Conservation (phyloP, 1,140 invertebrate genomes). For the Ips nitidus region DNA sequence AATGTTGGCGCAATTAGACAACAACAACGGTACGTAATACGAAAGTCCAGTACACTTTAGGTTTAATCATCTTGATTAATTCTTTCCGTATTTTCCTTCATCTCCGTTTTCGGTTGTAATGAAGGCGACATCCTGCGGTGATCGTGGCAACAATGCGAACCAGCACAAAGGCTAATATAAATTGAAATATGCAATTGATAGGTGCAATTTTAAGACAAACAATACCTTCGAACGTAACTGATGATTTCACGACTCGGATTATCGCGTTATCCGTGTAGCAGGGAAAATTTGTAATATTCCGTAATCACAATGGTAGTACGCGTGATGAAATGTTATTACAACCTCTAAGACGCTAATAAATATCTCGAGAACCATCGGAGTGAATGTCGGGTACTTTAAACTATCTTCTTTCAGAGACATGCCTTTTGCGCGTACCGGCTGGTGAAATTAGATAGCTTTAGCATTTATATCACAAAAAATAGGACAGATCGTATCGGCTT, state of each 20-base stretch:
- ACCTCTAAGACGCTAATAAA: not conserved
- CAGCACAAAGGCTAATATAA: not conserved
- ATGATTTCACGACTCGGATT: constrained; percentile 7
- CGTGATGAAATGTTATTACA: not conserved
- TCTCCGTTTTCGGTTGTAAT: too few species aligned
- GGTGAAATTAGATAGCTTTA: too few species aligned
- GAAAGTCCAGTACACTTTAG: constrained; percentile 14
- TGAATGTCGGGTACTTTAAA: too few species aligned
- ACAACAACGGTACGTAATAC: constrained; percentile 18
- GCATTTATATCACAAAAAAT: too few species aligned
- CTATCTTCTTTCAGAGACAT: too few species aligned
- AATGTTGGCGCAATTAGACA: constrained; percentile 35
- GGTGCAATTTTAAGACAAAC: constrained; percentile 15
- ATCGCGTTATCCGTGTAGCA: constrained; percentile 15
- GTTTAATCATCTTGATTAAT: too few species aligned
- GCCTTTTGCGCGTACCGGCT: too few species aligned
- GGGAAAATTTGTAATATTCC: constrained; percentile 16
- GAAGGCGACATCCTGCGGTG: not conserved
- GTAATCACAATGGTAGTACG: constrained; percentile 7
- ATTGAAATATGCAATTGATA: not conserved
- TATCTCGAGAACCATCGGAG: too few species aligned
- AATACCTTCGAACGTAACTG: constrained; percentile 4
- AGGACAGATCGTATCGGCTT: too few species aligned
- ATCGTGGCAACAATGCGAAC: not conserved
- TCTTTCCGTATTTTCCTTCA: not conserved